Evolutionary conservation across 2,888 invertebrate species (phyloP), one percentile per base, ranked within the genome.

Genomic region (Myopa tessellatipennis): DNA sequence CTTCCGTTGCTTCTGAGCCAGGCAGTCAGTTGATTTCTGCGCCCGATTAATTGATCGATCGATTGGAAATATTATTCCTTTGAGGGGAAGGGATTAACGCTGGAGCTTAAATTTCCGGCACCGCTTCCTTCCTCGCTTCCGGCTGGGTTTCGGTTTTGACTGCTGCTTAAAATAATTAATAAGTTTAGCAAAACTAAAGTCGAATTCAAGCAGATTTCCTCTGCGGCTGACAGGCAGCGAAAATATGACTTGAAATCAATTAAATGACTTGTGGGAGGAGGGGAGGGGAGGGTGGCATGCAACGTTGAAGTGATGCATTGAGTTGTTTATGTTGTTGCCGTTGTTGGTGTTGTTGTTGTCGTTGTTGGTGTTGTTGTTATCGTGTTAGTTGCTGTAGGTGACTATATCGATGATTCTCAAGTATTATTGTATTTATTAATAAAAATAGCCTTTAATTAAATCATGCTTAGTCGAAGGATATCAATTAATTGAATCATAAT

Each of bases 31-130:
- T 26, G 26, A 26, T 26, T 26, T 52, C 1, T 14, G 14, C 14
- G 14, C 14, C 14, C 52, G 14, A 8, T 52, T 52, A 14, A 71
- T 16, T 71, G 70, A 71, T 71, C 55, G 70, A 71, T 71, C 55
- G 40, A 10, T 71, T 36, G 58, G 70, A 55, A 58, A 34, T 55
- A 36, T 71, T 18, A 36, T 71, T 18, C 36, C 36, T 36, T 36
- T 55, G 14, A 36, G 26, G 26, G 65, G 10, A 10, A 36, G 16
- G 1, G 52, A 8, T 52, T 12, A 3, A 52, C 14, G 8, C 14
- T 52, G 10, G 8, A 14, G 8, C 3, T 52, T 8, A 1, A 8
- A 52, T 12, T 52, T 52, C 52, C 52, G 52, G 52, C 14, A 52
- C 52, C 52, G 52, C 52, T 52, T 26, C 26, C 26, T 26, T 26